phyloP scores from a whole-genome alignment of 2,113 vertebrate species.

The Antechinus flavipes region DNA sequence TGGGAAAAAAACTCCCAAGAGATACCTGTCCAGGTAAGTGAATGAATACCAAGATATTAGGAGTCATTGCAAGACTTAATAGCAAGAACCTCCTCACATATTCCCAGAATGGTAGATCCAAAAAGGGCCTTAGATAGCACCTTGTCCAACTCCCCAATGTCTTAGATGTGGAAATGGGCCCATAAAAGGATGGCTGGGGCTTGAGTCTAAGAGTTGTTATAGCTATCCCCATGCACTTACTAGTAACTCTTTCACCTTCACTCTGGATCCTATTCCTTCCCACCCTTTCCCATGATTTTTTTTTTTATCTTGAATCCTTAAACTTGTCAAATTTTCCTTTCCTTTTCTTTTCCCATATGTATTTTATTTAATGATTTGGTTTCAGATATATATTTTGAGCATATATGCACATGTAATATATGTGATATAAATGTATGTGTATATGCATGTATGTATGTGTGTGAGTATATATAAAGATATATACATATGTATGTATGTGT shows the following conservation, averaged over 20 bases:
- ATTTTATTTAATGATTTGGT: too few species aligned
- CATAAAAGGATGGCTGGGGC: neutral
- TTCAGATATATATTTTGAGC: too few species aligned
- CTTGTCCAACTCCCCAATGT: neutral
- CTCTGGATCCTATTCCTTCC: neutral
- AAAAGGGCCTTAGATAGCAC: neutral
- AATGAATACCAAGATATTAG: rapidly evolving
- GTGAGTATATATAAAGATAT: too few species aligned
- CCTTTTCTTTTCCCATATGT: neutral
- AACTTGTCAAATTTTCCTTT: neutral
- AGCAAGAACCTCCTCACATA: neutral
- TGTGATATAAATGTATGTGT: too few species aligned
- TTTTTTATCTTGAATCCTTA: neutral
- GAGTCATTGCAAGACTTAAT: rapidly evolving
- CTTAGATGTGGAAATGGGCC: neutral
- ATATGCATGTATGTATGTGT: too few species aligned
- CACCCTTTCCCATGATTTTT: neutral
- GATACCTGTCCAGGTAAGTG: conserved; percentile 30
- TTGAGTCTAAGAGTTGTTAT: neutral
- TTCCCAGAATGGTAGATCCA: neutral
- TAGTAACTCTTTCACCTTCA: neutral
- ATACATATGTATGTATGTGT: too few species aligned
- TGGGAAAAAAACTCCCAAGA: neutral
- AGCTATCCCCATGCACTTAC: neutral
- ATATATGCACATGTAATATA: neutral